phyloP scores from a whole-genome alignment of 1,140 invertebrate species.

The Metopolophium dirhodum region DNA sequence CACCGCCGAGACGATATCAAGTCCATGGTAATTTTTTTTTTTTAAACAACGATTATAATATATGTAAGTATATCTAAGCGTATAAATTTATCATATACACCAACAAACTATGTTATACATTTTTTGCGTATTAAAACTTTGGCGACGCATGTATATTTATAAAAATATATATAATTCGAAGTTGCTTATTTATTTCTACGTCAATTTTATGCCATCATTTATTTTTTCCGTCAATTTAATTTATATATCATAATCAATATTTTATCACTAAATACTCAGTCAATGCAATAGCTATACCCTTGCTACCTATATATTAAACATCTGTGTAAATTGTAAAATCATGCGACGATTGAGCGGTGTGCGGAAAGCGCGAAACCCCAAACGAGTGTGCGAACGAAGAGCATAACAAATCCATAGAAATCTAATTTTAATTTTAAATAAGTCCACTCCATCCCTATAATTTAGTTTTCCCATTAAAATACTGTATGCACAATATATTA shows the following conservation, averaged over 20 bases:
- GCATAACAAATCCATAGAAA: background rate
- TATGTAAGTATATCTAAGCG: background rate
- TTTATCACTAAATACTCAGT: background rate
- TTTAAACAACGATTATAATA: background rate
- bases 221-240: background rate
- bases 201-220: background rate
- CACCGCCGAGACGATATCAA: background rate
- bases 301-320: background rate
- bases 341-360: background rate
- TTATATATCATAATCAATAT: background rate
- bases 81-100: background rate
- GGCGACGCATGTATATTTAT: background rate
- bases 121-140: background rate
- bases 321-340: background rate
- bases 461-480: background rate
- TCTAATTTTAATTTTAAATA: slow-evolving; percentile 16
- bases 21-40: background rate
- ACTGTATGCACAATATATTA: background rate
- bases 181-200: background rate
- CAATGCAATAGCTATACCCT: background rate
- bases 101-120: background rate
- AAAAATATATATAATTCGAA: background rate
- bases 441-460: background rate
- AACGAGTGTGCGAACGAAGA: background rate
- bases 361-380: background rate